These are phyloP conservation scores for Sciurus niger DNA, from an alignment of 2,113 vertebrate species.

Conservation along the genomic window DNA sequence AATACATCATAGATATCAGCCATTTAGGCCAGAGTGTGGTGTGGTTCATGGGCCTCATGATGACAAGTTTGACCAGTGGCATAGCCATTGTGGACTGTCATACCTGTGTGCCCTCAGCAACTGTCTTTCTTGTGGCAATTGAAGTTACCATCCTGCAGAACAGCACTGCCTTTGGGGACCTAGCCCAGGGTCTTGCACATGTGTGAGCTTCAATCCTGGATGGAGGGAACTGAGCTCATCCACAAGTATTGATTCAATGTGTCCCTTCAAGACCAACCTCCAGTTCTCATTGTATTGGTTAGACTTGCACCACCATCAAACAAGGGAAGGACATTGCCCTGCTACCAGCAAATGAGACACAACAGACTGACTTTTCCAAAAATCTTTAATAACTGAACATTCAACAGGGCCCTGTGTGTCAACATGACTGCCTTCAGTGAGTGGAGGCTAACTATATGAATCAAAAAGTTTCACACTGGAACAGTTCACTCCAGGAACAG, in stretches of 20 bases:
- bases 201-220: not conserved
- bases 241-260: not conserved
- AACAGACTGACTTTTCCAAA: not conserved
- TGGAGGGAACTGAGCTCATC: not conserved
- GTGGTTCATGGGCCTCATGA: not conserved
- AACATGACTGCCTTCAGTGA: not conserved
- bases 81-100: not conserved
- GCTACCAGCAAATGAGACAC: constrained; percentile 34
- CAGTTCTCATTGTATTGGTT: not conserved
- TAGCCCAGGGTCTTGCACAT: not conserved
- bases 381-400: constrained; percentile 67
- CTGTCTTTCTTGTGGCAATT: not conserved
- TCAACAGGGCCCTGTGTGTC: constrained; percentile 1
- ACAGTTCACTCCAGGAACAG: constrained; percentile 54
- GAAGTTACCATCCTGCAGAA: not conserved
- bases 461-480: not conserved
- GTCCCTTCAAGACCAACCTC: not conserved
- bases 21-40: not conserved
- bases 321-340: not conserved
- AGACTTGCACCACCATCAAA: not conserved
- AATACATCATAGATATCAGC: not conserved
- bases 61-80: not conserved
- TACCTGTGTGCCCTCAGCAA: not conserved
- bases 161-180: not conserved
- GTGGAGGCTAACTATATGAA: constrained; percentile 69